Base-by-base conservation (phyloP, 2,888 invertebrate genomes). In the Agrochola litura region DNA sequence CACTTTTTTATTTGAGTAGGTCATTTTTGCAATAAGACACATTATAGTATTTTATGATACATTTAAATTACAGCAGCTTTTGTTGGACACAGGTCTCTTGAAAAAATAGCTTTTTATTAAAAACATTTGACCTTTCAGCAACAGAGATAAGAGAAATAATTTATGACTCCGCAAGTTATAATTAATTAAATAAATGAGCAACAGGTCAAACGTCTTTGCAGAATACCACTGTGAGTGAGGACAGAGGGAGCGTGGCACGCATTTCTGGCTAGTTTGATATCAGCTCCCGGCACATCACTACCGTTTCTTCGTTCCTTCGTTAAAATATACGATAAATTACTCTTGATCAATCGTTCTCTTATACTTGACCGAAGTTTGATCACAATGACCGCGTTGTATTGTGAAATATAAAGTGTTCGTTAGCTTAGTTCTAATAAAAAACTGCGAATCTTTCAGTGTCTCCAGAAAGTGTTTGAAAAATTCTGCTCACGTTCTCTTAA, bases 251-350 rank as follows among this genome's bases (percentile, higher is more conserved):
- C 94, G 95, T 94, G 93, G 95, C 94, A 95, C 95, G 95, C 95
- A 95, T 95, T 94, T 95, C 96, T 93, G 94, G 93, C 95, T 96
- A 96, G 96, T 96, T 95, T 95, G 95, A 94, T 95, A 95, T 93
- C 96, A 93, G 95, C 95, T 88, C 89, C 90, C 95, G 96, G 93
- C 95, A 95, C 95, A 95, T 95, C 96, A 93, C 92, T 88, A 94
- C 93, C 93, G 94, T 90, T 91, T 88, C 89, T 88, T 86, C 90
- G 93, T 89, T 88, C 90, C 79, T 79, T 73, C 91, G 88, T 87
- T 91, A 86, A 89, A 90, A 92, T 90, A 86, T 88, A 91, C 92
- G 93, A 93, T 86, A 89, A 88, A 90, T 89, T 88, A 88, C 83
- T 84, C 73, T 76, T 76, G 82, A 87, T 85, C 79, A 82, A 81